Conservation (phyloP, 2,113 vertebrate species). For the Tragelaphus buxtoni region DNA sequence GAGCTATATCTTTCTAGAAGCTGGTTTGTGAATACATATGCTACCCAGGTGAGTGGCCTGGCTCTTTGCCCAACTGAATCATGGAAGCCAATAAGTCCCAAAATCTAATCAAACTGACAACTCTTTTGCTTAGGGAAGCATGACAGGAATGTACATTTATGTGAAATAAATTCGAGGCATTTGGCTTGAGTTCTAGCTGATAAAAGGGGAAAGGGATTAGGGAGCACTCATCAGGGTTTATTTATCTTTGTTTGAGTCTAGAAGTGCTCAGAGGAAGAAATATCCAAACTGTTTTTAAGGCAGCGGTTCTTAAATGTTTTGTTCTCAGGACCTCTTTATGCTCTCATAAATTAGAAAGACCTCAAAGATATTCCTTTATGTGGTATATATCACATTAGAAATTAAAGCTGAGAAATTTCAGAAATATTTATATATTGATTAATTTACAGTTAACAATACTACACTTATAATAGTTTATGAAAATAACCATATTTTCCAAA, state of each 20-base stretch:
- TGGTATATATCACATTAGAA: not conserved
- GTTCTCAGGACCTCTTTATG: not conserved
- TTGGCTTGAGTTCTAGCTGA: not conserved
- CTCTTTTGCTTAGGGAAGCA: not conserved
- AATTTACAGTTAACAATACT: not conserved
- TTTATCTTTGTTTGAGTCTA: not conserved
- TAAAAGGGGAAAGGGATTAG: not conserved
- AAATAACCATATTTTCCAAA: not conserved
- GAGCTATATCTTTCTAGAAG: not conserved
- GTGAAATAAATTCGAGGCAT: constrained; percentile 1
- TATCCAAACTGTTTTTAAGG: not conserved
- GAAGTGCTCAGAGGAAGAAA: not conserved
- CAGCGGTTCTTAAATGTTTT: not conserved
- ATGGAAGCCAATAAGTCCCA: not conserved
- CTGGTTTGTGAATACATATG: not conserved
- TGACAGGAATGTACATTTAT: not conserved
- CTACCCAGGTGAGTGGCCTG: not conserved
- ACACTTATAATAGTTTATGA: not conserved
- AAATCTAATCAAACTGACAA: constrained; percentile 35
- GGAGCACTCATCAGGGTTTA: not conserved
- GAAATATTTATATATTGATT: not conserved
- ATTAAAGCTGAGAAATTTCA: not conserved
- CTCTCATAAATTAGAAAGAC: not conserved
- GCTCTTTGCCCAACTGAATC: not conserved
- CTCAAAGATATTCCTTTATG: not conserved